A percentile compares a stretch with the other conserved stretches of the same genome.
Conservation (phyloP, 1,140 invertebrate species). For the Apis laboriosa region DNA sequence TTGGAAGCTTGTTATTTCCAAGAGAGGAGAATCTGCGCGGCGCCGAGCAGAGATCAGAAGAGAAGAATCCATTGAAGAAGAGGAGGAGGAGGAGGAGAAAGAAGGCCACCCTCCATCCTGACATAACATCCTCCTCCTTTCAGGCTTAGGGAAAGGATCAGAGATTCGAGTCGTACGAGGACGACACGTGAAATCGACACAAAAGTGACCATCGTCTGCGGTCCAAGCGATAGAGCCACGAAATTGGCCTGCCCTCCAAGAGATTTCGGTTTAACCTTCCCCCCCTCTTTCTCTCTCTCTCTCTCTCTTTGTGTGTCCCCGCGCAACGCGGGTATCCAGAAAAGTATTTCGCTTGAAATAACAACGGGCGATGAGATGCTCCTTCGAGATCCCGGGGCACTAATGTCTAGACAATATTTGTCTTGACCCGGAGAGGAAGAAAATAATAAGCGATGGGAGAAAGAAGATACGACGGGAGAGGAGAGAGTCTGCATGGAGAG, state of each 20-base stretch:
- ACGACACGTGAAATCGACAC: conserved; percentile 65
- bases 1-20: conserved; percentile 74
- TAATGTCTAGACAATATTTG: conserved; percentile 75
- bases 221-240: conserved; percentile 65
- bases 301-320: not conserved
- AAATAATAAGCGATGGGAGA: conserved; percentile 73
- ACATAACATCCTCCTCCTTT: conserved; percentile 71
- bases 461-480: conserved; percentile 28
- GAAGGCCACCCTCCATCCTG: conserved; percentile 54
- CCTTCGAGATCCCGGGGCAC: conserved; percentile 18
- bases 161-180: conserved; percentile 52
- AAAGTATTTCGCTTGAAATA: conserved; percentile 61
- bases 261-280: conserved; percentile 48
- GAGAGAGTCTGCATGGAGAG: conserved; percentile 33
- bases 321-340: conserved; percentile 20
- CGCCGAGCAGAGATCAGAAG: conserved; percentile 54
- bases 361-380: conserved; percentile 46
- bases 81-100: not conserved
- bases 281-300: not conserved
- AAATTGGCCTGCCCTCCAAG: conserved; percentile 52
- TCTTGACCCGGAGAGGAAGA: conserved; percentile 70
- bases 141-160: conserved; percentile 58
- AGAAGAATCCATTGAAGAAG: conserved; percentile 52
- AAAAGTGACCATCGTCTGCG: conserved; percentile 73
- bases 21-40: conserved; percentile 61